Evolutionary conservation across 2,888 invertebrate genomes (phyloP).

Genomic region (Entomobrya multifasciata): DNA sequence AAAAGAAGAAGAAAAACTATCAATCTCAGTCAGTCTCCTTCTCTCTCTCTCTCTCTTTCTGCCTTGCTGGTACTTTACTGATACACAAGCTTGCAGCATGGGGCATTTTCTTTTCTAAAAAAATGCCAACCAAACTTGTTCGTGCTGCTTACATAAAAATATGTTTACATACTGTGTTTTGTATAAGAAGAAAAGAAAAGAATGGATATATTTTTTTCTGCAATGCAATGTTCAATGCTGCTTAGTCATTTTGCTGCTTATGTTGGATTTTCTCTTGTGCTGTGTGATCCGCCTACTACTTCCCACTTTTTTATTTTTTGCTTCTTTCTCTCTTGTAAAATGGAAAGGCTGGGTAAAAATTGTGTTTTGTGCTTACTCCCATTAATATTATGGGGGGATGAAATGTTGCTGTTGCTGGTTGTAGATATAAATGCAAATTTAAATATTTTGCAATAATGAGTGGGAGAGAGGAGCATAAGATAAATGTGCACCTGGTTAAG

Average conservation of each 20-base stretch:
- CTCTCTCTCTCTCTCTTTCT: constrained; percentile 2
- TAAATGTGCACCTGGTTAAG: constrained; percentile 55
- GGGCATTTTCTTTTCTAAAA: neutral
- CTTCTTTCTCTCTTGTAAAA: constrained; percentile 17
- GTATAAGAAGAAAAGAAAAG: neutral
- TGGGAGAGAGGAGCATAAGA: constrained; percentile 43
- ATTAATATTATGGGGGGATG: constrained; percentile 47
- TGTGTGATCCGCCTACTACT: constrained; percentile 48
- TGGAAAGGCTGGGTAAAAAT: constrained; percentile 38
- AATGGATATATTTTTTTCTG: constrained; percentile 5
- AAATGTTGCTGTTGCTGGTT: neutral
- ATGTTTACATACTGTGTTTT: neutral
- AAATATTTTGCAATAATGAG: constrained; percentile 60
- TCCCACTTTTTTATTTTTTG: constrained; percentile 32
- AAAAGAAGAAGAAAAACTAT: constrained; percentile 64
- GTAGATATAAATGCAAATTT: constrained; percentile 50
- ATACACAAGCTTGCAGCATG: constrained; percentile 2
- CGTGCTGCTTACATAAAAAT: constrained; percentile 1
- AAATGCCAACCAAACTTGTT: constrained; percentile 14
- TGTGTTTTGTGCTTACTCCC: constrained; percentile 41
- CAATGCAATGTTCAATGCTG: constrained; percentile 38
- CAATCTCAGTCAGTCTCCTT: constrained; percentile 70
- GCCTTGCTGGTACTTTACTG: neutral
- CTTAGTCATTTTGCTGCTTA: constrained; percentile 34
- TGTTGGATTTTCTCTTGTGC: constrained; percentile 41